Conservation (phyloP, 2,113 vertebrate genomes). For the Hyperopisus bebe region DNA sequence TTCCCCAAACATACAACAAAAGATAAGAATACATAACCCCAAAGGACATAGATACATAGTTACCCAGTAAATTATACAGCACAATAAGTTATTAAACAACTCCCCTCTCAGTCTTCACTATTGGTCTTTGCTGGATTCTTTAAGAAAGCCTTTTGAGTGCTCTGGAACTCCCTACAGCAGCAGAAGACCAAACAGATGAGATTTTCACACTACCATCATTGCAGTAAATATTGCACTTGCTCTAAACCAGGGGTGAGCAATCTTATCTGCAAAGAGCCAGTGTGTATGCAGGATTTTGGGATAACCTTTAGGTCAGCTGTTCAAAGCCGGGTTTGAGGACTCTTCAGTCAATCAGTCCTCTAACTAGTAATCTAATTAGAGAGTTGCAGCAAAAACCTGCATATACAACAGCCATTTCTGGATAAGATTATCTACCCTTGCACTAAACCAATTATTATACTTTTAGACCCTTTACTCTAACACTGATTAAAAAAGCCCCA, state of each 20-base stretch:
- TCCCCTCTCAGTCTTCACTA: not conserved
- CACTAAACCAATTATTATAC: not conserved
- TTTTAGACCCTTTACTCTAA: not conserved
- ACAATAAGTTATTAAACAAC: not conserved
- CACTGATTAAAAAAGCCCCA: not conserved
- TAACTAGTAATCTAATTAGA: not conserved
- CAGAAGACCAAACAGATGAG: too few species aligned
- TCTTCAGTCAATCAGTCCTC: too few species aligned
- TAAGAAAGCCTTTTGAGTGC: not conserved
- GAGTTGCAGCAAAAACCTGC: not conserved
- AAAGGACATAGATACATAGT: not conserved
- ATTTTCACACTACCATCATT: too few species aligned
- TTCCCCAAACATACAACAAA: not conserved
- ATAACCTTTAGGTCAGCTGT: too few species aligned
- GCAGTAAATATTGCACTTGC: too few species aligned
- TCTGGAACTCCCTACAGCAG: too few species aligned
- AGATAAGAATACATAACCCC: not conserved
- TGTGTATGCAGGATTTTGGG: too few species aligned
- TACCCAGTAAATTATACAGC: not conserved
- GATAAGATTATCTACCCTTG: not conserved
- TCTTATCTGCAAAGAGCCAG: too few species aligned
- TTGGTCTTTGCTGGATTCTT: not conserved
- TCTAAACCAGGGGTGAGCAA: too few species aligned
- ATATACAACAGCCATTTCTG: not conserved
- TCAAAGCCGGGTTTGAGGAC: too few species aligned